Evolutionary conservation across 2,888 invertebrate genomes (phyloP).

Genomic region (Drosophila maculinotata): DNA sequence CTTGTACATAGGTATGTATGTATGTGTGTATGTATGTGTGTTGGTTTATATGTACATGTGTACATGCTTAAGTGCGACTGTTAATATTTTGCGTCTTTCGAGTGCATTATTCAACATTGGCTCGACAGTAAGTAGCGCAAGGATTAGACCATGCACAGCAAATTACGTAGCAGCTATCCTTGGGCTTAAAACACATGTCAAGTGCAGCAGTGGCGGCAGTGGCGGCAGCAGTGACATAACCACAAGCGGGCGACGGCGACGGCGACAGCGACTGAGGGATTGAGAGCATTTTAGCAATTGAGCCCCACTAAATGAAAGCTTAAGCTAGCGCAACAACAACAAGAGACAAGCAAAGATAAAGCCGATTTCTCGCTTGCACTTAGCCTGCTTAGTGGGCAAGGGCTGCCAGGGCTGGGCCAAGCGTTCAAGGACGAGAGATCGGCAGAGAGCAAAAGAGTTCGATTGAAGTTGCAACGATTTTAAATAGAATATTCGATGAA

Average conservation of each 20-base stretch:
- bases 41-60: too few species aligned
- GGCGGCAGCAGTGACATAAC: neutral
- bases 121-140: conserved; percentile 67
- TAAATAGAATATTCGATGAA: too few species aligned
- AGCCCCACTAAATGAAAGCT: conserved; percentile 9
- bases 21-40: neutral
- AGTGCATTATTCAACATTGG: conserved; percentile 68
- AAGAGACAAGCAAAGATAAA: neutral
- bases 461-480: too few species aligned
- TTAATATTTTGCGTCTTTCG: conserved; percentile 59
- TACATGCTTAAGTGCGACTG: conserved; percentile 40
- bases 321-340: conserved; percentile 1
- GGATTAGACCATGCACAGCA: conserved; percentile 68
- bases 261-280: conserved; percentile 3
- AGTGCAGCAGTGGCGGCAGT: conserved; percentile 24
- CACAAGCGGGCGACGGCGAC: too few species aligned
- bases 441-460: too few species aligned
- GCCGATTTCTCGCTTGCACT: conserved; percentile 8
- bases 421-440: too few species aligned
- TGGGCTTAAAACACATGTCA: conserved; percentile 48
- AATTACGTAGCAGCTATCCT: conserved; percentile 58
- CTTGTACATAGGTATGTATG: neutral
- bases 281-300: conserved; percentile 14
- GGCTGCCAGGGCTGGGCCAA: too few species aligned
- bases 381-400: neutral